phyloP scores from a whole-genome alignment of 2,888 invertebrate species.

The Acanthacorydalis orientalis region DNA sequence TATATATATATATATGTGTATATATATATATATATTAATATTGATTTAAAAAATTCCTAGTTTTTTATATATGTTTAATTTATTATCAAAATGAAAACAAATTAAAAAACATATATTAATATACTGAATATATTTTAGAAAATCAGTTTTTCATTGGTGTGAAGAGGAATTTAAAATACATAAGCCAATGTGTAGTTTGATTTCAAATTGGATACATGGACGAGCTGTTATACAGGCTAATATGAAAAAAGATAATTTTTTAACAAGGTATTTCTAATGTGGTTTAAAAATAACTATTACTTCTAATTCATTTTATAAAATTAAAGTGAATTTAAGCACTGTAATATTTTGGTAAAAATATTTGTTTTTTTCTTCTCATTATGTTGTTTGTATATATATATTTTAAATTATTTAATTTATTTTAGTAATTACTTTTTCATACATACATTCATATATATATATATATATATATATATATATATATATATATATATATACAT shows the following conservation, averaged over 20 bases:
- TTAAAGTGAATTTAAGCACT: no score
- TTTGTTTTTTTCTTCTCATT: not conserved
- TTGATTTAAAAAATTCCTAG: no score
- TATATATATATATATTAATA: no score
- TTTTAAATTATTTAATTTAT: no score
- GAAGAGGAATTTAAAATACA: slow-evolving; percentile 14
- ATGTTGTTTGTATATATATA: no score
- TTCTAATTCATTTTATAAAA: no score
- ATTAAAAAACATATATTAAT: slow-evolving; percentile 14
- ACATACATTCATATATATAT: not conserved
- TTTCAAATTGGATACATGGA: slow-evolving; percentile 14
- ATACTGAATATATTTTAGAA: slow-evolving; percentile 9
- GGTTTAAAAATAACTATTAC: no score
- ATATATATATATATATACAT: not conserved
- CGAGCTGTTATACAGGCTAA: slow-evolving; percentile 16
- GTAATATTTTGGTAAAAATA: no score
- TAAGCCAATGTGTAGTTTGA: slow-evolving; percentile 14
- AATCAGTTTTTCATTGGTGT: slow-evolving; percentile 13
- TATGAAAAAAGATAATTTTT: slow-evolving; percentile 9
- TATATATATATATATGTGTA: no score
- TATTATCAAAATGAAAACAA: no score
- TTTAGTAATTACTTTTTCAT: no score
- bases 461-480: not conserved
- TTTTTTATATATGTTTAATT: no score
- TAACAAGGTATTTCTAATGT: not conserved